Conservation (phyloP, 2,797 vertebrate species). For the Brotula barbata region DNA sequence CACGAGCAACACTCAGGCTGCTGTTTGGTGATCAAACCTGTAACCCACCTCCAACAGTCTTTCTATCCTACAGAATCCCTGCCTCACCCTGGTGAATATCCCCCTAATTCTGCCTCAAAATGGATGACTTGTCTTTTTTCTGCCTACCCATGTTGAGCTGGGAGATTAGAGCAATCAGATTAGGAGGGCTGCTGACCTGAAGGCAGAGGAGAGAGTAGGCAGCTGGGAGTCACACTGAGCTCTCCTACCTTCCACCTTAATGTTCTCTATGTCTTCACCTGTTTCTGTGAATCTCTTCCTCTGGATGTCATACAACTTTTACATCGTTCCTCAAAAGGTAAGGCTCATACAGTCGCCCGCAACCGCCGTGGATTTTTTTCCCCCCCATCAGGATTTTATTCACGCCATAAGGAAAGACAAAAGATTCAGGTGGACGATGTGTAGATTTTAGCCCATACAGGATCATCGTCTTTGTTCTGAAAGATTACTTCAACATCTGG, state of each 20-base stretch:
- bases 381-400: neutral
- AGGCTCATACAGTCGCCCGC: constrained; percentile 52
- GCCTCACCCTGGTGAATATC: constrained; percentile 24
- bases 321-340: constrained; percentile 75
- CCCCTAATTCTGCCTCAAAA: constrained; percentile 68
- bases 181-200: constrained; percentile 79
- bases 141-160: constrained; percentile 80
- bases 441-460: neutral
- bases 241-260: constrained; percentile 46
- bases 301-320: constrained; percentile 58
- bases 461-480: neutral
- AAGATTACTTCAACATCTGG: constrained; percentile 5
- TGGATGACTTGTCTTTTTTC: constrained; percentile 73
- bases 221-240: constrained; percentile 47
- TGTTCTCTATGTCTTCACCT: constrained; percentile 46
- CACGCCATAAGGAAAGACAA: neutral
- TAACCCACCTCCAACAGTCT: neutral
- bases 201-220: constrained; percentile 50
- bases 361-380: constrained; percentile 9
- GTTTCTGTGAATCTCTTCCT: constrained; percentile 46
- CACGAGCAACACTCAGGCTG: neutral
- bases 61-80: neutral
- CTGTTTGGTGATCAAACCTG: constrained; percentile 16
- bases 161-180: constrained; percentile 96
- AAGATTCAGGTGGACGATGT: neutral